Conservation (phyloP, 1,140 invertebrate species). For the Caenorhabditis elegans region DNA sequence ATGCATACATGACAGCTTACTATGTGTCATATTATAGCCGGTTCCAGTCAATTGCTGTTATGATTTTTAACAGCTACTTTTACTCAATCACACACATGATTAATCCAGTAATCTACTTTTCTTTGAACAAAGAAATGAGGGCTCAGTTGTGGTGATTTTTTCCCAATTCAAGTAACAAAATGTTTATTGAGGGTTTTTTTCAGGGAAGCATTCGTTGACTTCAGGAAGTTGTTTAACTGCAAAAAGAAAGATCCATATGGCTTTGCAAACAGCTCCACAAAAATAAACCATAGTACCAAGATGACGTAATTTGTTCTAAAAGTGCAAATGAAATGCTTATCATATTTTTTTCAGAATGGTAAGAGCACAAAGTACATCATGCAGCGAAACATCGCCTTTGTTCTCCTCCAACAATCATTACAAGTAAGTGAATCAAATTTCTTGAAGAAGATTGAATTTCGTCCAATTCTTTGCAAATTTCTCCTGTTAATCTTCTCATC, state of each 20-base stretch:
- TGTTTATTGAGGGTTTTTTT: no score
- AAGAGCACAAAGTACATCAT: conserved; percentile 30
- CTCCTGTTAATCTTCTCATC: not conserved
- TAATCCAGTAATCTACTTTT: conserved; percentile 61
- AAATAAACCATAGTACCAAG: conserved; percentile 5
- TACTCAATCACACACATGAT: conserved; percentile 66
- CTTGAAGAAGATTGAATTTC: not conserved
- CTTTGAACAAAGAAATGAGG: conserved; percentile 57
- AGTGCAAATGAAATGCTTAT: no score
- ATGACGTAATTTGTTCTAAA: not conserved
- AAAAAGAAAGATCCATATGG: conserved; percentile 10
- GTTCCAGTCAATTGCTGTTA: conserved; percentile 61
- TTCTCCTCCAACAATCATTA: conserved; percentile 23
- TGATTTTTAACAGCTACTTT: conserved; percentile 65
- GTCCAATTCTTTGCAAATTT: not conserved
- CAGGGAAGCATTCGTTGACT: not conserved
- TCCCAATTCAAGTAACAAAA: no score
- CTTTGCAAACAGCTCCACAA: not conserved
- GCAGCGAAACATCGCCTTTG: conserved; percentile 38
- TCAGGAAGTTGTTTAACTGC: not conserved
- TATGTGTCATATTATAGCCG: conserved; percentile 63
- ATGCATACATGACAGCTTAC: conserved; percentile 65
- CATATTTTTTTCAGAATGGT: conserved; percentile 28
- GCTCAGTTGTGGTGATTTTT: conserved; percentile 28
- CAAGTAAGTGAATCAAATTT: conserved; percentile 6